Percentiles rank a stretch among this genome's conserved stretches.
Conservation (phyloP, 2,888 invertebrate genomes). For the Caenorhabditis sp. region DNA sequence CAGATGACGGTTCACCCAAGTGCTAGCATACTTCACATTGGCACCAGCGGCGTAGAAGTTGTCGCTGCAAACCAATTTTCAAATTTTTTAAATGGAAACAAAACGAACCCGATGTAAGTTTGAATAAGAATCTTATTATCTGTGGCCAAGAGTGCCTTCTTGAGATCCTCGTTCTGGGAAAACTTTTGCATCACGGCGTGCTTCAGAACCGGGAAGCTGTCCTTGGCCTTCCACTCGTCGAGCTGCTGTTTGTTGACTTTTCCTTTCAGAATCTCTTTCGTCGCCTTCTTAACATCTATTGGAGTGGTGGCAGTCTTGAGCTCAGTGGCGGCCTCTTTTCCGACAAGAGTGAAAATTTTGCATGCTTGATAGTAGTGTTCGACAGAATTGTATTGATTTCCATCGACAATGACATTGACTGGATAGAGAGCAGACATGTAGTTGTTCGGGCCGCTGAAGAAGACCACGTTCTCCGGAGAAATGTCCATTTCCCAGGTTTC, state of each 20-base stretch:
- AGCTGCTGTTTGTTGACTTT: slow-evolving; percentile 52
- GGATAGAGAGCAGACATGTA: slow-evolving; percentile 52
- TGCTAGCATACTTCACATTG: slow-evolving; percentile 24
- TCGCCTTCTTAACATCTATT: slow-evolving; percentile 49
- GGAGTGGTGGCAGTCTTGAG: slow-evolving; percentile 35
- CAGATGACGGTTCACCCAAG: slow-evolving; percentile 50
- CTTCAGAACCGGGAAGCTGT: slow-evolving; percentile 69
- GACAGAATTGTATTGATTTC: slow-evolving; percentile 74
- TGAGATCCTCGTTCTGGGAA: slow-evolving; percentile 65
- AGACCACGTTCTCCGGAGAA: slow-evolving; percentile 33
- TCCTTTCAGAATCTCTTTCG: slow-evolving; percentile 38
- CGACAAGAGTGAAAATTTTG: slow-evolving; percentile 71
- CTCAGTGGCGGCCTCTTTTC: slow-evolving; percentile 37
- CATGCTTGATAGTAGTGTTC: slow-evolving; percentile 81
- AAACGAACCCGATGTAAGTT: slow-evolving; percentile 57
- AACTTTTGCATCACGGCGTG: slow-evolving; percentile 74
- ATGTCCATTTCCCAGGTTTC: slow-evolving; percentile 13
- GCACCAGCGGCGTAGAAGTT: slow-evolving; percentile 62
- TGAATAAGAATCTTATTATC: slow-evolving; percentile 65
- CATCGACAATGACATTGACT: slow-evolving; percentile 67
- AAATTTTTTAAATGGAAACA: neutral
- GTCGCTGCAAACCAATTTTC: slow-evolving; percentile 40
- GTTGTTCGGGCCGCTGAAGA: slow-evolving; percentile 46
- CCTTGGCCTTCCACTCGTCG: slow-evolving; percentile 69
- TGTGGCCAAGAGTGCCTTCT: slow-evolving; percentile 51